These are phyloP conservation scores for Pitangus sulphuratus DNA, from an alignment of 2,797 vertebrate genomes.

Conservation along the genomic window DNA sequence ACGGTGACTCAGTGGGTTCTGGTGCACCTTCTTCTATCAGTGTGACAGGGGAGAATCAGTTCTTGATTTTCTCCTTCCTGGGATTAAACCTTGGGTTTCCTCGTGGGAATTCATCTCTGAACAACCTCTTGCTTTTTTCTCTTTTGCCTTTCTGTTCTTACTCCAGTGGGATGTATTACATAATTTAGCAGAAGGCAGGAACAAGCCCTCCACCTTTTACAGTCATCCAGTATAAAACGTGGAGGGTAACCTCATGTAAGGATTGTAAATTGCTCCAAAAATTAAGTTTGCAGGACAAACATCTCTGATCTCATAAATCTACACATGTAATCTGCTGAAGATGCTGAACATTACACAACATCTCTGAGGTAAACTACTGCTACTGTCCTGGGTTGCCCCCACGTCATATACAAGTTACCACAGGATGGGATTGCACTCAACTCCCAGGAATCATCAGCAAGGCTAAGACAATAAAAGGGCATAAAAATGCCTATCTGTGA, in stretches of 20 bases:
- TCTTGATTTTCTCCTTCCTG: not conserved
- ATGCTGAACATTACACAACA: not conserved
- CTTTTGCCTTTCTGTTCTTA: not conserved
- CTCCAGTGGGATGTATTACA: not conserved
- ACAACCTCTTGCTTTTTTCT: not conserved
- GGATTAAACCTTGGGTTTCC: not conserved
- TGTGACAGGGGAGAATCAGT: not conserved
- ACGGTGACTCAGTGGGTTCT: not conserved
- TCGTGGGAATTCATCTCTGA: not conserved
- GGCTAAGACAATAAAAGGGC: not conserved
- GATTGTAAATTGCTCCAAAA: not conserved
- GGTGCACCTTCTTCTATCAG: not conserved
- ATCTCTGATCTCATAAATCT: not conserved
- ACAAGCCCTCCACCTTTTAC: not conserved
- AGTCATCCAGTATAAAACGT: not conserved
- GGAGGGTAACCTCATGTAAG: not conserved
- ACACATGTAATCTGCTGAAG: rapidly evolving
- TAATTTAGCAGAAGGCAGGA: not conserved
- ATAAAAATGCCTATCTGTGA: not conserved
- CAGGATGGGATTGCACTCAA: not conserved
- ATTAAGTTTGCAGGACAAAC: not conserved
- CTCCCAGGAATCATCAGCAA: not conserved
- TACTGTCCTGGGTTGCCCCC: not conserved
- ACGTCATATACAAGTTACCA: not conserved
- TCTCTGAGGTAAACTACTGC: not conserved